Evolutionary conservation across 1,140 invertebrate species (phyloP), one percentile per base, ranked within the genome.

Genomic region (Bilobella aurantiaca): DNA sequence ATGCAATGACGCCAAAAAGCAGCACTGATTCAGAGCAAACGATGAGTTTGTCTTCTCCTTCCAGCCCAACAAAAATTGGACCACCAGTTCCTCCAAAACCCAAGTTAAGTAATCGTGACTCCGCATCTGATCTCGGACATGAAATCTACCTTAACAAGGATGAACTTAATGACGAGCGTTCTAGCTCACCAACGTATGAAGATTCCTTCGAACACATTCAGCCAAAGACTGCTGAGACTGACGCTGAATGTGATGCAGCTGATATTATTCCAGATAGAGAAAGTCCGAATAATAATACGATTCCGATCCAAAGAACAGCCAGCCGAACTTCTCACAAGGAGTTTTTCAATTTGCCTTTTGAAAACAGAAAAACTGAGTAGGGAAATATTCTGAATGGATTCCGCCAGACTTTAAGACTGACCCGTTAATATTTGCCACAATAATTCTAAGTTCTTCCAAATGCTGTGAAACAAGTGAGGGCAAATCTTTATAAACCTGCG

Each of bases 51-150:
- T 1, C 31, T 31, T n/a, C n/a, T 18, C 3, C 28, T 1, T 18
- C 31, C 25, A 61, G 34, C 37, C 25, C 28, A 12, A 57, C 8
- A 21, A 65, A 59, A 47, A 66, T 64, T 2, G 64, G 64, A 2
- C 68, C 68, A 34, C 69, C 69, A 37, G 67, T 71, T 1, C 69
- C 69, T 14, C 69, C 69, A 12, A 71, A 71, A 53, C 69, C 69
- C 62, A 63, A 46, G 28, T 28, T 27, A 59, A 25, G 23, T 16
- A n/a, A 30, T 56, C 18, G n/a, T 34, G 58, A 61, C 14, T 27
- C 31, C 16, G 25, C 25, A 21, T n/a, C n/a, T n/a, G 23, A 37
- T 3, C 21, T 42, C 21, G 57, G 58, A n/a, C 23, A 66, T 37
- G 58, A 37, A 31, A 42, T 57, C 12, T 66, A 66, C 42, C 25